phyloP scores from a whole-genome alignment of 2,888 invertebrate genomes.

The Megastigmus dorsalis region DNA sequence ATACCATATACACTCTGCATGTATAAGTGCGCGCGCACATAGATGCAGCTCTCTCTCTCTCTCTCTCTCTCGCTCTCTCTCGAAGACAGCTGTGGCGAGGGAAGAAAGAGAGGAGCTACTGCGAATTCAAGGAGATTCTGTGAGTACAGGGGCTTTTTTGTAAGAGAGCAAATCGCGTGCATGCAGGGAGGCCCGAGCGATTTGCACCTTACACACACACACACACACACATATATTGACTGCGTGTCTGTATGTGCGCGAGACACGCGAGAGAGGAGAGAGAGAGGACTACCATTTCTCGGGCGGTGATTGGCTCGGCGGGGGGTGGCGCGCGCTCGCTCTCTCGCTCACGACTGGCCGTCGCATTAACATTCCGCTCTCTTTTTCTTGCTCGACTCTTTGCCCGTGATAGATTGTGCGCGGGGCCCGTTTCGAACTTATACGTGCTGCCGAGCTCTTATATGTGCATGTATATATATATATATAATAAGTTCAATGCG shows the following conservation, averaged over 20 bases:
- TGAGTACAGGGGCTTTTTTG: conserved; percentile 22
- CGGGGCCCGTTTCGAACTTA: conserved; percentile 42
- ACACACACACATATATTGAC: too few relatives aligned
- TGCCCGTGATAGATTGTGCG: conserved; percentile 63
- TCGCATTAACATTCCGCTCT: conserved; percentile 73
- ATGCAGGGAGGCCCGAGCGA: too few relatives aligned
- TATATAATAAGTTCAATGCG: too few relatives aligned
- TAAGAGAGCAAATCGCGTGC: neutral
- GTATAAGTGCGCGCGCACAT: neutral
- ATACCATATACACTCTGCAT: too few relatives aligned
- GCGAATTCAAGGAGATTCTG: conserved; percentile 15
- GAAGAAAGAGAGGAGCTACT: conserved; percentile 24
- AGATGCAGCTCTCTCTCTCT: neutral
- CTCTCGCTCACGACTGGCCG: conserved; percentile 55
- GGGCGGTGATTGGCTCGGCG: conserved; percentile 73
- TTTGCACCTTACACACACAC: too few relatives aligned
- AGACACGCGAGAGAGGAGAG: neutral
- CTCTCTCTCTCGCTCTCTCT: neutral
- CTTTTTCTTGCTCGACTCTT: conserved; percentile 61
- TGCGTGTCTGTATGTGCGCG: too few relatives aligned
- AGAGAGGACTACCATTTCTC: conserved; percentile 71
- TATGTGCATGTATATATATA: too few relatives aligned
- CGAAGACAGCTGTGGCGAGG: neutral
- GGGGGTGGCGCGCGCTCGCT: conserved; percentile 72
- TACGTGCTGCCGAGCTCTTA: too few relatives aligned